Conservation (phyloP, 2,888 invertebrate species). For the Melanostoma scalare region DNA sequence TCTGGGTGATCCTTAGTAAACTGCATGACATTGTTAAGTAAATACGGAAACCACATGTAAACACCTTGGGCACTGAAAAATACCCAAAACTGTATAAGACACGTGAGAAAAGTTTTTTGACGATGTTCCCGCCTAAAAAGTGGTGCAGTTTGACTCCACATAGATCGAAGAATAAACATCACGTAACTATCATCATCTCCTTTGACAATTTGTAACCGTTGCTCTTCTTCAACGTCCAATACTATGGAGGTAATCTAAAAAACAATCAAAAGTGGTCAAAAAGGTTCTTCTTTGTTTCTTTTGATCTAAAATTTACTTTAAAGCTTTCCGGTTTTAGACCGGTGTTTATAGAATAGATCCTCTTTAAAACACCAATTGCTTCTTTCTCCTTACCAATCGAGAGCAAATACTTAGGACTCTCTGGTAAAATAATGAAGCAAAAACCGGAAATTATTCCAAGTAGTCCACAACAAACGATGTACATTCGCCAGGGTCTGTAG, state of each 20-base stretch:
- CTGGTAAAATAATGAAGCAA: conserved; percentile 77
- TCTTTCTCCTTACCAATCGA: conserved; percentile 75
- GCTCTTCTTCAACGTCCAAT: conserved; percentile 11
- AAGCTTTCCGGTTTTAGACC: conserved; percentile 59
- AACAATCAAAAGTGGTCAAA: not conserved
- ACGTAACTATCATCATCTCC: not conserved
- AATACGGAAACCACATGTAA: conserved; percentile 80
- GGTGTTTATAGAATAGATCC: conserved; percentile 75
- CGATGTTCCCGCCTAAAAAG: conserved; percentile 77
- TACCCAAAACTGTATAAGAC: conserved; percentile 78
- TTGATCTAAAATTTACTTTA: conserved; percentile 26
- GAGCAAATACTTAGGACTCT: conserved; percentile 80
- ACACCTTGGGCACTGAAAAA: conserved; percentile 78
- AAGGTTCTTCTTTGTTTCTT: too few relatives aligned
- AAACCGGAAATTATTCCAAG: conserved; percentile 77
- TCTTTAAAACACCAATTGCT: conserved; percentile 75
- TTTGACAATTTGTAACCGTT: conserved; percentile 16
- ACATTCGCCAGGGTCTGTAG: conserved; percentile 79
- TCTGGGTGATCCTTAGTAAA: conserved; percentile 75
- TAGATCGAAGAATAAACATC: conserved; percentile 64
- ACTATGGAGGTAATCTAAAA: conserved; percentile 25
- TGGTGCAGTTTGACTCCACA: conserved; percentile 80
- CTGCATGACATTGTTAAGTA: conserved; percentile 77
- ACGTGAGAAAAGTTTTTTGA: conserved; percentile 76
- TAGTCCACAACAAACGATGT: conserved; percentile 77